Base-by-base conservation (phyloP, 37 sponge, comb jelly and placozoan species). In the Amphimedon queenslandica region DNA sequence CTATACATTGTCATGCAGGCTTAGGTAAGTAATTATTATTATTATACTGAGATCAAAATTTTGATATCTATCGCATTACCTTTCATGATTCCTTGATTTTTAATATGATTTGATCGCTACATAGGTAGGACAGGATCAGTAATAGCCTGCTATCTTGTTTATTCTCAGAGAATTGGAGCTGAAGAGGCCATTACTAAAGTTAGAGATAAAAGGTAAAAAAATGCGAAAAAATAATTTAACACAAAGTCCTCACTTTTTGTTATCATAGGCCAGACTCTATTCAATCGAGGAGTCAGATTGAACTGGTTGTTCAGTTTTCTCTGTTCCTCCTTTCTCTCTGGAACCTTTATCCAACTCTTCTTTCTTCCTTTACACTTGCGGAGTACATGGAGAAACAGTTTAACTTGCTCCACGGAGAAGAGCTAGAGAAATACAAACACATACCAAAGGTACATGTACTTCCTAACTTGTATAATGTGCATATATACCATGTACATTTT, bases 1-100 rank as follows among this genome's bases (percentile, higher is more conserved):
- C 96, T 8, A 75, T 95, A 16, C 96, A 95, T 58, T 95, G 96
- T 65, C 96, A 95, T 41, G 96, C 96, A 25, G 96, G 96, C 0
- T 76, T 95, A 75, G 94, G 94, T 58, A n/a, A 25, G 61, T n/a
- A 60, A 6, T 25, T 60, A 5, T 25, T n/a, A n/a, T 5, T n/a
- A 60, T n/a, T 25, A 25, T 25, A 11, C 68, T 66, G 8, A 66
- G n/a, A n/a, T n/a, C n/a, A n/a, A n/a, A 32, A 4, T 13, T 5
- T 4, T 60, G 11, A 60, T 60, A 32, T 60, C 4, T 6, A 32
- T 29, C 30, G 4, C 27, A 6, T 32, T 53, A 16, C 16, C 20
- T 53, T 23, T 53, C 20, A 53, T 16, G 56, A n/a, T n/a, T n/a
- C n/a, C n/a, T n/a, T n/a, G n/a, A 23, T 63, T 34, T 69, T 60